phyloP scores from a whole-genome alignment of 2,797 vertebrate genomes.

The Psittacula derbiana region DNA sequence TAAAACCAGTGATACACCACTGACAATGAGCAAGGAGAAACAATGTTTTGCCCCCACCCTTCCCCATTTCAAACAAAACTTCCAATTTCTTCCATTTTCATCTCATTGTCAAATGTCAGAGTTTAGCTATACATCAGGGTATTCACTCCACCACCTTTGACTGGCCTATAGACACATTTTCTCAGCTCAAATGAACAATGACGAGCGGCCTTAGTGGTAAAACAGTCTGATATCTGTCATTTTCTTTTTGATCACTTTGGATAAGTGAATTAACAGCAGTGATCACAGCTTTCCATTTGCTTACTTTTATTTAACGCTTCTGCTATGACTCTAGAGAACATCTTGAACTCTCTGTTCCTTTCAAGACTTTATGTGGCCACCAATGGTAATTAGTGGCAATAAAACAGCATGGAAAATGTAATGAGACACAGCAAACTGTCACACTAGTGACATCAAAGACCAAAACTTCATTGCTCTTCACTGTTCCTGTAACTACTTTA shows the following conservation, averaged over 20 bases:
- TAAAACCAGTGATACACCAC: neutral
- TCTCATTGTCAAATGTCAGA: neutral
- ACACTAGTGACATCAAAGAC: neutral
- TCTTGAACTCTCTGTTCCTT: neutral
- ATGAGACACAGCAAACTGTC: neutral
- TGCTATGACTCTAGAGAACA: neutral
- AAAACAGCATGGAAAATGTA: neutral
- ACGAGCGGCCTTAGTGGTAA: neutral
- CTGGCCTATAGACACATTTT: neutral
- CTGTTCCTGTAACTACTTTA: neutral
- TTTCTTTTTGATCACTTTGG: neutral
- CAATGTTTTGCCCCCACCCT: rapidly evolving
- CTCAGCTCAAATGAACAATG: neutral
- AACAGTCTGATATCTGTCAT: neutral
- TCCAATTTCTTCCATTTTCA: neutral
- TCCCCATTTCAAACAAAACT: neutral
- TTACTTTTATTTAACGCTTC: neutral
- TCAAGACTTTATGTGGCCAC: neutral
- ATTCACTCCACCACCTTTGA: neutral
- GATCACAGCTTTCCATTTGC: neutral
- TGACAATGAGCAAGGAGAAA: neutral
- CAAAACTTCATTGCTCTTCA: neutral
- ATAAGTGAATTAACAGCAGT: neutral
- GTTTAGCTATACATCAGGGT: neutral
- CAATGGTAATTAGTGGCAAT: neutral